Percentiles rank a stretch among this genome's conserved stretches.
phyloP scores from a whole-genome alignment of 2,888 invertebrate genomes.

The Chymomyza caudatula region DNA sequence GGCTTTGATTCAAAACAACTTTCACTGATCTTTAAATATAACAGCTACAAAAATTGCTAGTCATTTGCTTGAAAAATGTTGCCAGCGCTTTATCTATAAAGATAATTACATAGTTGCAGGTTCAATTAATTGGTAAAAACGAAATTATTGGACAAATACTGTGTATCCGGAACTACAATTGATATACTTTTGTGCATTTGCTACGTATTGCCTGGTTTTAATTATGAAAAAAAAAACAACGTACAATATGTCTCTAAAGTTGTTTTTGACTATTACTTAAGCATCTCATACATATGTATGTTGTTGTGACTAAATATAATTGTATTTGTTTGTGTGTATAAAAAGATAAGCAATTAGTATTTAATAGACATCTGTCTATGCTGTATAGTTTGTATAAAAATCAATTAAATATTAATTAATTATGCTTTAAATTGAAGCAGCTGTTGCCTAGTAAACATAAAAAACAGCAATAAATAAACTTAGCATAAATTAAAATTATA shows the following conservation, averaged over 20 bases:
- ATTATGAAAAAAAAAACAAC: slow-evolving; percentile 10
- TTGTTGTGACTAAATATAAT: slow-evolving; percentile 30
- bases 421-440: not conserved
- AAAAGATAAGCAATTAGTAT: not conserved
- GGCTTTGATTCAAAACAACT: too few relatives aligned
- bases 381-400: not conserved
- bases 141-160: too few relatives aligned
- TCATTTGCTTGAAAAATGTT: not conserved
- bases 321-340: not conserved
- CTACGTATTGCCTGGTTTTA: slow-evolving; percentile 24
- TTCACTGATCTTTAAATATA: too few relatives aligned
- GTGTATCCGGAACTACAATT: too few relatives aligned
- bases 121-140: too few relatives aligned
- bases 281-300: slow-evolving; percentile 9
- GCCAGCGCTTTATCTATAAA: not conserved
- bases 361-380: not conserved
- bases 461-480: slow-evolving; percentile 1
- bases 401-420: not conserved
- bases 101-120: not conserved
- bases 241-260: not conserved
- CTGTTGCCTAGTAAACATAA: not conserved
- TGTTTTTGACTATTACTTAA: slow-evolving; percentile 9
- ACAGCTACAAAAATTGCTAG: too few relatives aligned
- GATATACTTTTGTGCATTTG: slow-evolving; percentile 23
- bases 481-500: not conserved